A percentile compares a stretch with the other conserved stretches of the same genome.
phyloP scores from a whole-genome alignment of 1,140 invertebrate genomes.

The Camponotus vicinus region DNA sequence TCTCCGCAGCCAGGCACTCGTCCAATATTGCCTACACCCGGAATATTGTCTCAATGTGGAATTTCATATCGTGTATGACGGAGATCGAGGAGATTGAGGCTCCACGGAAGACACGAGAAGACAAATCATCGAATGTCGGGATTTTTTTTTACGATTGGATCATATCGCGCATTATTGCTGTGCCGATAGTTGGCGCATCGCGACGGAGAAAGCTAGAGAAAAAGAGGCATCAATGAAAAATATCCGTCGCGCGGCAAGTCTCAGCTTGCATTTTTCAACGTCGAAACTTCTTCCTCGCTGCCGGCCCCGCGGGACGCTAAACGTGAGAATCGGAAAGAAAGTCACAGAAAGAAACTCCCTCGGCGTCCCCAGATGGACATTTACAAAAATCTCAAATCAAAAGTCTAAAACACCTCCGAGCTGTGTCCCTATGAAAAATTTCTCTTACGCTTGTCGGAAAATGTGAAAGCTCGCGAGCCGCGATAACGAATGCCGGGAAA shows the following conservation, averaged over 20 bases:
- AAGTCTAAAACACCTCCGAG: slow-evolving; percentile 49
- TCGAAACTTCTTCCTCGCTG: slow-evolving; percentile 66
- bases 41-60: slow-evolving; percentile 45
- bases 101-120: slow-evolving; percentile 10
- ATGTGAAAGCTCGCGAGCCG: background rate
- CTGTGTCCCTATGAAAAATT: slow-evolving; percentile 46
- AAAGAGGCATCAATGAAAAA: slow-evolving; percentile 61
- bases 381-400: slow-evolving; percentile 64
- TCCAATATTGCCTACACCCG: slow-evolving; percentile 36
- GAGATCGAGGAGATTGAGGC: background rate
- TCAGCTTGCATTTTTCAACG: slow-evolving; percentile 71
- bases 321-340: slow-evolving; percentile 67
- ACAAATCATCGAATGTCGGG: slow-evolving; percentile 57
- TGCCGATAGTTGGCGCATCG: slow-evolving; percentile 24
- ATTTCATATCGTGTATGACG: slow-evolving; percentile 38
- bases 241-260: slow-evolving; percentile 50
- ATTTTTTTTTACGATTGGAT: slow-evolving; percentile 58
- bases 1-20: slow-evolving; percentile 30
- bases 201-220: background rate
- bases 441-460: background rate
- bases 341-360: slow-evolving; percentile 56
- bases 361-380: slow-evolving; percentile 54
- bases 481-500: slow-evolving; percentile 7
- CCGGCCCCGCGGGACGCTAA: slow-evolving; percentile 44
- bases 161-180: slow-evolving; percentile 12